Base-by-base conservation (phyloP, 1,140 invertebrate species). In the Cherax destructor region DNA sequence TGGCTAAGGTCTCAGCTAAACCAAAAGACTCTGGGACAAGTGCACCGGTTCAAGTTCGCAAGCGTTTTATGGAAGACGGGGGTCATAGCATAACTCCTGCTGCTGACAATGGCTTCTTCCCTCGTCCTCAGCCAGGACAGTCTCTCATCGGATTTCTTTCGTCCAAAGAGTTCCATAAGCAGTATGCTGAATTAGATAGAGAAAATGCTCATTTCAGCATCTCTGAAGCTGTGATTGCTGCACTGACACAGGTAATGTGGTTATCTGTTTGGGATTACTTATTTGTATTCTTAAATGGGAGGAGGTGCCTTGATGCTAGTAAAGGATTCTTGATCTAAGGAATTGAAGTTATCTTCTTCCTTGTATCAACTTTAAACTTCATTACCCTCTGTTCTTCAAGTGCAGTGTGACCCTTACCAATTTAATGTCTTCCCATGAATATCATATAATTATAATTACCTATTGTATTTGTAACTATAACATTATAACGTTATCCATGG, bases 181-280 rank as follows among this genome's bases (percentile, higher is more conserved):
- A 96, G 41, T 96, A 97, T 94, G 97, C 97, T 11, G 97, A 97
- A 93, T 94, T 98, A 83, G 97, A 98, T 93, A 96, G 97, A 94
- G 97, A 98, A 95, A 98, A 98, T 95, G 97, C 97, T 0, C 97
- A 98, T 94, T 98, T 98, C 94, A 97, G 96, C 93, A 97, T 98
- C 90, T 97, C 96, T 11, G 97, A 98, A 95, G 97, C 97, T 0
- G 95, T 98, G 93, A 98, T 98, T 93, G 96, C 97, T 78, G 97
- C 97, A 61, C 97, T 98, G 86, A 97, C 98, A 94, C 94, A 93
- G 92, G 93, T 94, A 94, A 94, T 94, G 49, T 72, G 41, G 18
- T 16, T 41, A 24, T n/a, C 50, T 65, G 24, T 59, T 89, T 21
- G 30, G 30, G 30, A 41, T 41, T 41, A 41, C 30, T 41, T 41